Evolutionary conservation across 2,888 invertebrate genomes (phyloP).

Genomic region (Tiliacea citrago): DNA sequence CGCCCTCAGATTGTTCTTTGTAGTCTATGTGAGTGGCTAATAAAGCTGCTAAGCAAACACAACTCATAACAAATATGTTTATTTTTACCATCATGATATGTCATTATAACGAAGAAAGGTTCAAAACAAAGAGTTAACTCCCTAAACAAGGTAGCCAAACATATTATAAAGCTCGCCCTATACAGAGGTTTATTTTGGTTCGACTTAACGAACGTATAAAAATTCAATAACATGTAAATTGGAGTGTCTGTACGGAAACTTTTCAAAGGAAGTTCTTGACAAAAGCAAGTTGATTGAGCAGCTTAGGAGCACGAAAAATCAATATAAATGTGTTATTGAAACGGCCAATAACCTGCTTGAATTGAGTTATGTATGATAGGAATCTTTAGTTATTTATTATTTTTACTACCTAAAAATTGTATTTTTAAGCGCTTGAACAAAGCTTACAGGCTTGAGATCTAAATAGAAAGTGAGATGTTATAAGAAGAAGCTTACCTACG

Average conservation of each 20-base stretch:
- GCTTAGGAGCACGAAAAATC: constrained; percentile 68
- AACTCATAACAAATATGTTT: constrained; percentile 18
- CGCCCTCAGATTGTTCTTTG: constrained; percentile 12
- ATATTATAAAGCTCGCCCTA: constrained; percentile 50
- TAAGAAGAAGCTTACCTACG: not conserved
- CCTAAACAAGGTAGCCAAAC: constrained; percentile 48
- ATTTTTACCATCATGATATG: constrained; percentile 35
- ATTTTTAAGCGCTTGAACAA: too few relatives aligned
- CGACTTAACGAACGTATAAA: constrained; percentile 87
- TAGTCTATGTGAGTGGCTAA: not conserved
- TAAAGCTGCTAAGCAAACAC: constrained; percentile 14
- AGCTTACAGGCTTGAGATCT: not conserved
- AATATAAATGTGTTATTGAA: constrained; percentile 59
- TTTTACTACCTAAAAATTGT: not conserved
- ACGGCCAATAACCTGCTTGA: constrained; percentile 41
- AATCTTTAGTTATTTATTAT: constrained; percentile 10
- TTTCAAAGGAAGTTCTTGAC: constrained; percentile 84
- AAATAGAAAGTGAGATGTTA: not conserved
- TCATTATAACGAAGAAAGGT: constrained; percentile 39
- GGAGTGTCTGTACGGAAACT: constrained; percentile 83
- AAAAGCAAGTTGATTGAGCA: constrained; percentile 82
- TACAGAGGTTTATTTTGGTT: constrained; percentile 66
- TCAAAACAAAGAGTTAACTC: constrained; percentile 40
- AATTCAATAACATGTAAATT: constrained; percentile 91
- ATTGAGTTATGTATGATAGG: constrained; percentile 26